Evolutionary conservation across 2,797 vertebrate species (phyloP), one percentile per base, ranked within the genome.

Genomic region (Hoplostethus mediterraneus): DNA sequence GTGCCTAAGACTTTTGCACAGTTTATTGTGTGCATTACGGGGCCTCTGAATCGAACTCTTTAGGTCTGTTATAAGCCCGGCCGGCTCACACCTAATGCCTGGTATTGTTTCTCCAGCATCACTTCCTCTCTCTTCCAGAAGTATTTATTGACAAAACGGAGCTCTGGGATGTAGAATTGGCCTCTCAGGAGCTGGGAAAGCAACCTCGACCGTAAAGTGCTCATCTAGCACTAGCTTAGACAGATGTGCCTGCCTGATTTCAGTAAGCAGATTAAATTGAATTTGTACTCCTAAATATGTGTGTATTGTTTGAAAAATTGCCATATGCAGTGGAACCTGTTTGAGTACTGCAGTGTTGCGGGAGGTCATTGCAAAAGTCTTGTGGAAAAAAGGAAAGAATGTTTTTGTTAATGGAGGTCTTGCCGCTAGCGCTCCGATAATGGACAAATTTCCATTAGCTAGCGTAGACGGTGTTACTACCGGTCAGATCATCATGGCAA

Each of bases 171-270:
- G 59, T 44, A 25, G 62, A 79, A 89, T 79, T 76, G 84, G 76
- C 73, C 89, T 82, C 86, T 90, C 79, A 89, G 84, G 75, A 84
- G 7, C 67, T 74, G 78, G 65, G 81, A 79, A 80, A 82, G 87
- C 78, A 78, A 78, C 73, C 80, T 54, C 75, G 75, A 81, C 87
- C 14, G 65, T 71, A 83, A 84, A 89, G 86, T 78, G 78, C 76
- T 84, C 72, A 63, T 71, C 53, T 6, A 65, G 71, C 17, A 57
- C 40, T 25, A 53, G 13, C 66, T 77, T 57, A 70, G 71, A 63
- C 86, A 89, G 83, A 85, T 87, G 82, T 82, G 79, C 52, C 54
- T 8, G 71, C 69, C 69, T 1, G 3, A 79, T 77, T 82, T 82
- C 62, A 16, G 44, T 47, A 47, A 17, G 47, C 1, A 49, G 73